Evolutionary conservation across 2,797 vertebrate species (phyloP).

Genomic region (Mallotus villosus): DNA sequence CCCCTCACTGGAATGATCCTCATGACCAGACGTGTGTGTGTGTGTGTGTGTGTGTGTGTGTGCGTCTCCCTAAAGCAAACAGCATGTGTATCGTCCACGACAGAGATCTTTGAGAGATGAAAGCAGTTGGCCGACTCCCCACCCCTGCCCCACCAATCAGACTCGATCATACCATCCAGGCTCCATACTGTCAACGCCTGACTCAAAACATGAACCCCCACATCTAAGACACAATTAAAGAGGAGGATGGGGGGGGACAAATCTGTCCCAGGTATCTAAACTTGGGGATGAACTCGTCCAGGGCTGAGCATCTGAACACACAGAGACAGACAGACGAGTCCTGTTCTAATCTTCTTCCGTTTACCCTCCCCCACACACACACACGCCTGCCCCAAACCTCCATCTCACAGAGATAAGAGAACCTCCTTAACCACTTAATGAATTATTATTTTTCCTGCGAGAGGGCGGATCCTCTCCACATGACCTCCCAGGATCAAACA

Average conservation of each 20-base stretch:
- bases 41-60: conserved; percentile 3
- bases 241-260: not conserved
- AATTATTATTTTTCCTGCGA: not conserved
- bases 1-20: not conserved
- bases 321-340: not conserved
- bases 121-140: not conserved
- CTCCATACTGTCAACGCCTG: not conserved
- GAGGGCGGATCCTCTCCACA: not conserved
- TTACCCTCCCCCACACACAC: not conserved
- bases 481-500: conserved; percentile 12
- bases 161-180: not conserved
- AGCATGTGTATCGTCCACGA: too few relatives aligned
- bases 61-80: too few relatives aligned
- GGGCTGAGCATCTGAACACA: not conserved
- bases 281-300: too few relatives aligned
- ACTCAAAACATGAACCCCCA: not conserved
- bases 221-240: not conserved
- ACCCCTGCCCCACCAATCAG: too few relatives aligned
- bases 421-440: conserved; percentile 6
- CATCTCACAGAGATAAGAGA: not conserved
- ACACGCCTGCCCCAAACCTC: not conserved
- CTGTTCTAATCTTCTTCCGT: too few relatives aligned
- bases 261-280: too few relatives aligned
- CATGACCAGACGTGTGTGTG: not conserved
- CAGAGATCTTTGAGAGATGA: not conserved